Conservation (phyloP, 2,888 invertebrate genomes). For the Terebella lapidaria region DNA sequence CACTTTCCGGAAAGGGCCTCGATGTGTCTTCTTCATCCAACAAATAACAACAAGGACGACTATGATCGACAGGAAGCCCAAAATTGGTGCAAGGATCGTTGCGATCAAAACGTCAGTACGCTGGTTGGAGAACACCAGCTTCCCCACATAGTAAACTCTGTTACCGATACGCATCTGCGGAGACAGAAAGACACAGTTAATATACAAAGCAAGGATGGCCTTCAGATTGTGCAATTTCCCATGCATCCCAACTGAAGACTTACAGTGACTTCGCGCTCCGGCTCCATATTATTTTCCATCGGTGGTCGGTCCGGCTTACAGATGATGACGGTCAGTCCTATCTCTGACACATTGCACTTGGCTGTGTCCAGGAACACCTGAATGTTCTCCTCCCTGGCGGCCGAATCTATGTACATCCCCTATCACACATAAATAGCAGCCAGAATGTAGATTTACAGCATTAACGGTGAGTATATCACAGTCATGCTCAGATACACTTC, state of each 20-base stretch:
- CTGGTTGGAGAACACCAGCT: conserved; percentile 26
- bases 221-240: no score
- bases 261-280: conserved; percentile 7
- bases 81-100: conserved; percentile 19
- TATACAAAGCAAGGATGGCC: no score
- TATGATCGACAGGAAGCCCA: conserved; percentile 22
- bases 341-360: conserved; percentile 12
- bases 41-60: conserved; percentile 28
- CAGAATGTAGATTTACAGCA: no score
- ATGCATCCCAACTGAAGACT: no score
- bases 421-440: neutral
- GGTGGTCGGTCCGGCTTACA: conserved; percentile 13
- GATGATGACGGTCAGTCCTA: conserved; percentile 10
- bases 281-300: conserved; percentile 2
- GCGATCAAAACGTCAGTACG: conserved; percentile 25
- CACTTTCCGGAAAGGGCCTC: conserved; percentile 30
- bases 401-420: conserved; percentile 16
- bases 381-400: neutral
- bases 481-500: no score
- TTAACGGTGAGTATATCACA: no score
- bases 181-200: no score
- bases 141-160: conserved; percentile 31
- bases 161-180: conserved; percentile 36
- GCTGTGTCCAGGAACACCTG: conserved; percentile 8
- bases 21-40: conserved; percentile 31